Conservation (phyloP, 2,888 invertebrate genomes). For the Epistrophella euchroma region DNA sequence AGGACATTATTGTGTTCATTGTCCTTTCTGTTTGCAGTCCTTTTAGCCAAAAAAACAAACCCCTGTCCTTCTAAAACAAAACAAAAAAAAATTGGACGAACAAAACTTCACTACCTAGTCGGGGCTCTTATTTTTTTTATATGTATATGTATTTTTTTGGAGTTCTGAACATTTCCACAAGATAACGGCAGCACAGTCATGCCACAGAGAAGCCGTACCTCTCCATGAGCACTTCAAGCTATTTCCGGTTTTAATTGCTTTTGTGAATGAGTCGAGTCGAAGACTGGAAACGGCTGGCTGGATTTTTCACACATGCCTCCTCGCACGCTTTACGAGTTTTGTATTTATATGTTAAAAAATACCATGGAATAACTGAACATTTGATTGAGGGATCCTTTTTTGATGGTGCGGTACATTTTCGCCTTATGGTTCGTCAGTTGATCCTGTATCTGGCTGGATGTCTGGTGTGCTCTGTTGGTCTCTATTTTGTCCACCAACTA, state of each 20-base stretch:
- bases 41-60: slow-evolving; percentile 16
- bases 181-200: slow-evolving; percentile 35
- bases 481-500: slow-evolving; percentile 21
- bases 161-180: slow-evolving; percentile 50
- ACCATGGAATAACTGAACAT: slow-evolving; percentile 13
- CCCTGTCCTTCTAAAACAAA: slow-evolving; percentile 5
- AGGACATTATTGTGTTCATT: slow-evolving; percentile 51
- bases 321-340: slow-evolving; percentile 10
- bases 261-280: slow-evolving; percentile 64
- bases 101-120: slow-evolving; percentile 39
- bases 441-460: slow-evolving; percentile 19
- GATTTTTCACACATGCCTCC: slow-evolving; percentile 62
- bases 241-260: slow-evolving; percentile 75
- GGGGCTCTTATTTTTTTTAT: slow-evolving; percentile 50
- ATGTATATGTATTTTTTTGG: not conserved
- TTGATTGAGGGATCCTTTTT: slow-evolving; percentile 39
- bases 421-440: slow-evolving; percentile 10
- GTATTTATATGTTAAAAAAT: not conserved
- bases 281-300: slow-evolving; percentile 45
- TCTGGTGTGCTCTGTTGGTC: not conserved
- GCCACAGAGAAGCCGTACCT: slow-evolving; percentile 16
- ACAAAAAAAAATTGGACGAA: slow-evolving; percentile 1
- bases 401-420: slow-evolving; percentile 25
- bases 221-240: slow-evolving; percentile 62
- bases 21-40: slow-evolving; percentile 57